phyloP scores from a whole-genome alignment of 2,888 invertebrate species.

The Agrotis ipsilon region DNA sequence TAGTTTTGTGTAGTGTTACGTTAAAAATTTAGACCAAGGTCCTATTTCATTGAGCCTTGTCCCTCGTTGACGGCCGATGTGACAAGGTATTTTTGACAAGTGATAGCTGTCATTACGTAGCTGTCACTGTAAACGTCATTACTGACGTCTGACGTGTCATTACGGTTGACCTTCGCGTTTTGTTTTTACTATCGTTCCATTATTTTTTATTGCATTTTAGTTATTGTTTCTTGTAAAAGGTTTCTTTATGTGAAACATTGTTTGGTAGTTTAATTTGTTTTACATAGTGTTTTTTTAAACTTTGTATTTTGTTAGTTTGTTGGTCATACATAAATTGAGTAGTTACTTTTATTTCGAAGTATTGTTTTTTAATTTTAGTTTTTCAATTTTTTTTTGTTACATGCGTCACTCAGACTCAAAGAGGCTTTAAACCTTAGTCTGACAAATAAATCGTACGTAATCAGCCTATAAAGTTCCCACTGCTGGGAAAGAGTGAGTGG shows the following conservation, averaged over 20 bases:
- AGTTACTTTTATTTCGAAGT: conserved; percentile 35
- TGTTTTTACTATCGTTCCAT: conserved; percentile 46
- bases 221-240: conserved; percentile 51
- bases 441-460: neutral
- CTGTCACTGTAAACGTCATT: conserved; percentile 47
- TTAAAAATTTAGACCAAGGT: conserved; percentile 48
- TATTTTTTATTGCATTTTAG: conserved; percentile 49
- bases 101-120: conserved; percentile 53
- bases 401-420: neutral
- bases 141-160: conserved; percentile 45
- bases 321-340: conserved; percentile 18
- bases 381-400: neutral
- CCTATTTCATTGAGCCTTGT: conserved; percentile 40
- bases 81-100: conserved; percentile 52
- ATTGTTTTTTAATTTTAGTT: neutral
- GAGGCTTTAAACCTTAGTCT: neutral
- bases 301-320: conserved; percentile 11
- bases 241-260: conserved; percentile 41
- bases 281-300: conserved; percentile 9
- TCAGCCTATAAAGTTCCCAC: too few relatives aligned
- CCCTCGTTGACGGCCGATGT: conserved; percentile 19
- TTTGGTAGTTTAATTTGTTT: conserved; percentile 13
- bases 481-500: too few relatives aligned
- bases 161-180: conserved; percentile 47
- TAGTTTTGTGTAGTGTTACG: conserved; percentile 39